Percentiles rank a stretch among this genome's conserved stretches.
Conservation (phyloP, 1,140 invertebrate genomes). For the Drosophila sulfurigaster region DNA sequence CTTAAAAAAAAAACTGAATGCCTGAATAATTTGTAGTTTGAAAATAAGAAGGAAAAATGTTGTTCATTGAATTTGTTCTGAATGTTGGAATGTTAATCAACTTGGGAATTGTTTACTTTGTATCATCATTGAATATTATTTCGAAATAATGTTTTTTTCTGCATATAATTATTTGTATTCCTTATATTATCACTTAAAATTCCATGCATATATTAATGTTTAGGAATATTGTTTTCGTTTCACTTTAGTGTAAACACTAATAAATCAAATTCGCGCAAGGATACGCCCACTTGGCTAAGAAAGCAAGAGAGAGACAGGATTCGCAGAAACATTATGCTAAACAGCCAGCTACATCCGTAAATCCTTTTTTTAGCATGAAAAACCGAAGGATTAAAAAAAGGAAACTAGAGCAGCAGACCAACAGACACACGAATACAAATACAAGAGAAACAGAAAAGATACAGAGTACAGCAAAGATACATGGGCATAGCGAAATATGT, state of each 20-base stretch:
- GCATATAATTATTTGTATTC: too few relatives aligned
- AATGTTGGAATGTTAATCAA: too few relatives aligned
- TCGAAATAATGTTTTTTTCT: too few relatives aligned
- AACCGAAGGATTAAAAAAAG: conserved; percentile 83
- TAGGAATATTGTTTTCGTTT: conserved; percentile 3
- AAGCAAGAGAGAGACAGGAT: conserved; percentile 26
- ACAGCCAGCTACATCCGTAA: conserved; percentile 66
- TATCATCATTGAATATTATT: too few relatives aligned
- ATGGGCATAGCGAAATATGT: conserved; percentile 41
- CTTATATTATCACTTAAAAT: neutral
- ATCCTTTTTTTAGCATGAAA: conserved; percentile 81
- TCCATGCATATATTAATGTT: conserved; percentile 7
- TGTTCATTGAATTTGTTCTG: too few relatives aligned
- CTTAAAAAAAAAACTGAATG: neutral
- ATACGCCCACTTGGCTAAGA: conserved; percentile 43
- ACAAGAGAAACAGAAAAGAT: conserved; percentile 13
- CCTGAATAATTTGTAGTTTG: too few relatives aligned
- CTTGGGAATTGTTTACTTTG: neutral
- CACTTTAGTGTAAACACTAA: neutral
- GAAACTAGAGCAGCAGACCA: conserved; percentile 70
- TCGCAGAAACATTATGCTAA: conserved; percentile 70
- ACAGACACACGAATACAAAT: neutral
- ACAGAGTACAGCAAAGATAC: conserved; percentile 11
- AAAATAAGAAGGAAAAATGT: too few relatives aligned
- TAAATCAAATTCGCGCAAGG: conserved; percentile 48